These are phyloP conservation scores for Phalloptychus januarius DNA, from an alignment of 2,797 vertebrate species.

Conservation along the genomic window DNA sequence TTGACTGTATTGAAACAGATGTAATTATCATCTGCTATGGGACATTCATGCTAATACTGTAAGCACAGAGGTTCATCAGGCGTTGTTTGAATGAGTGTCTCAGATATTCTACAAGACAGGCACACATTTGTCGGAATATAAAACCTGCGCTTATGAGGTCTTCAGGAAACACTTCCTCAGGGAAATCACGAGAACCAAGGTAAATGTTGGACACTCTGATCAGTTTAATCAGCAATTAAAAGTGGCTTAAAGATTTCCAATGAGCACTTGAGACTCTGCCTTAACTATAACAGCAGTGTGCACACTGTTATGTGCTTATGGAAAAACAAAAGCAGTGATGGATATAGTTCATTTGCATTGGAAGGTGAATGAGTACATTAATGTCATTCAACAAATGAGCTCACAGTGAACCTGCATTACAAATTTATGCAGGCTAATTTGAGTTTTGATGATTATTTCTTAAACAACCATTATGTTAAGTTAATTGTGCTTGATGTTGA, in stretches of 20 bases:
- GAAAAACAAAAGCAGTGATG: conserved; percentile 52
- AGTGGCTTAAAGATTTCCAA: conserved; percentile 25
- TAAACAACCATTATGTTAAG: conserved; percentile 28
- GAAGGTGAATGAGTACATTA: conserved; percentile 46
- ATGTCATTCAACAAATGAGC: conserved; percentile 61
- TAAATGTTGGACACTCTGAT: conserved; percentile 40
- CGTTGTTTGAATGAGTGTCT: conserved; percentile 32
- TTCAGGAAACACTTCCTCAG: conserved; percentile 16
- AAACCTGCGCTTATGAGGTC: conserved; percentile 24
- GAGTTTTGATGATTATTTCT: conserved; percentile 43
- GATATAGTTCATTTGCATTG: conserved; percentile 58
- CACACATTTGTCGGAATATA: conserved; percentile 26
- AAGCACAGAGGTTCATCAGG: conserved; percentile 28
- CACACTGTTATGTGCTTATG: conserved; percentile 31
- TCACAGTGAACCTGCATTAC: conserved; percentile 25
- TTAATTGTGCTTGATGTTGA: conserved; percentile 40
- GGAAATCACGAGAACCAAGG: conserved; percentile 21
- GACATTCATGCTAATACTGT: conserved; percentile 56
- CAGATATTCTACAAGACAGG: conserved; percentile 25
- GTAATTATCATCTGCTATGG: conserved; percentile 49
- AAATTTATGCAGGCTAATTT: conserved; percentile 33
- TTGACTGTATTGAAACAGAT: conserved; percentile 47
- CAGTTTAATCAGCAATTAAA: conserved; percentile 47
- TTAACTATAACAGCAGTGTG: conserved; percentile 6
- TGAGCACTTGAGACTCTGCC: conserved; percentile 9